phyloP scores from a whole-genome alignment of 2,113 vertebrate species.

The Alligator sinensis region DNA sequence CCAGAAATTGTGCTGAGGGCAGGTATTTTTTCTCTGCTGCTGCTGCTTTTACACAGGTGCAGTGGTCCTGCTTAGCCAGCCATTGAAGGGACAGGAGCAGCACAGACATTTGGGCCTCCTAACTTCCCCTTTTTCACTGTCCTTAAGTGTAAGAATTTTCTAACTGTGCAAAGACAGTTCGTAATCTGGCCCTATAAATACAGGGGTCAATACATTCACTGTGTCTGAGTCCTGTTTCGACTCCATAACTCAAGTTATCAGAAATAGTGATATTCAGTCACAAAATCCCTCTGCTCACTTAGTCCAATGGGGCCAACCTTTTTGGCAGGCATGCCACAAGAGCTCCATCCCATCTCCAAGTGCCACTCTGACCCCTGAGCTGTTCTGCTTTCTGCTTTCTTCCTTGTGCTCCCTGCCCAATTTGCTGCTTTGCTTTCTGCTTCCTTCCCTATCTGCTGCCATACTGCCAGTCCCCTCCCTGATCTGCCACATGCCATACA shows the following conservation, averaged over 20 bases:
- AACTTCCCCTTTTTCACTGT: background rate
- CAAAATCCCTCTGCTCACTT: background rate
- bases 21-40: background rate
- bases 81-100: background rate
- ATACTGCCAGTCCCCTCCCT: too few relatives aligned
- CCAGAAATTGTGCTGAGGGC: background rate
- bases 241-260: background rate
- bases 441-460: too few relatives aligned
- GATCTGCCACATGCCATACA: too few relatives aligned
- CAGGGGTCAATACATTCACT: background rate
- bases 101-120: background rate
- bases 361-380: too few relatives aligned
- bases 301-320: too few relatives aligned
- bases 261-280: background rate
- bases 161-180: background rate
- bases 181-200: background rate
- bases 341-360: too few relatives aligned
- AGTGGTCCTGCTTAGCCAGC: background rate
- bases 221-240: background rate
- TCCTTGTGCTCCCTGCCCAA: too few relatives aligned
- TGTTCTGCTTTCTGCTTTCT: too few relatives aligned
- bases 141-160: background rate
- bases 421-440: too few relatives aligned
- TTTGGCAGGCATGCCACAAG: too few relatives aligned
- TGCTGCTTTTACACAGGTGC: accelerated